phyloP scores from a whole-genome alignment of 2,888 invertebrate genomes.

The Ypsolopha scabrella region DNA sequence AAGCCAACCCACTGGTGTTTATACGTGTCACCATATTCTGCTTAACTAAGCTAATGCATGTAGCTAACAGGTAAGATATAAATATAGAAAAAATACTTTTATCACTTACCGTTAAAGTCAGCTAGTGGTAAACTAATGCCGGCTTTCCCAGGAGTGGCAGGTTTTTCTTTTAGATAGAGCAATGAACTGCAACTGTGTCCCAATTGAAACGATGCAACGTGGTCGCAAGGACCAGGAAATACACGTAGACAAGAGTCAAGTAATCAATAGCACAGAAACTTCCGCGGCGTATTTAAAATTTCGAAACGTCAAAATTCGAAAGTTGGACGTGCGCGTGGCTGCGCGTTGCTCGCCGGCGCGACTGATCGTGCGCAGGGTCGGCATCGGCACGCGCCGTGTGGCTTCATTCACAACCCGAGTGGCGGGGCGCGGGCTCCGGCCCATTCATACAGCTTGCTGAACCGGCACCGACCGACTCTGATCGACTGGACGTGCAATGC shows the following conservation, averaged over 20 bases:
- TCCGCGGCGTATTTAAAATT: constrained; percentile 40
- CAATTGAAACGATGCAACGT: constrained; percentile 7
- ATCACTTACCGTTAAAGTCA: constrained; percentile 53
- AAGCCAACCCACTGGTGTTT: constrained; percentile 50
- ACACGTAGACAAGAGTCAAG: constrained; percentile 22
- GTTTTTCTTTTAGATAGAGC: constrained; percentile 20
- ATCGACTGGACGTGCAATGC: constrained; percentile 19
- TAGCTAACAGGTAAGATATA: constrained; percentile 21
- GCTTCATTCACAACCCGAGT: constrained; percentile 63
- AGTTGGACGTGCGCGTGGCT: constrained; percentile 47
- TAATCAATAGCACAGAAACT: constrained; percentile 18
- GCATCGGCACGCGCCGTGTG: constrained; percentile 60
- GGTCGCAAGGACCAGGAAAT: constrained; percentile 10
- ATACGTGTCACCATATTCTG: constrained; percentile 46
- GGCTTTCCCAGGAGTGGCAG: constrained; percentile 38
- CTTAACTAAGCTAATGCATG: too few relatives aligned
- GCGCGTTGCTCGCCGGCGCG: constrained; percentile 55
- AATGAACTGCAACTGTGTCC: constrained; percentile 12
- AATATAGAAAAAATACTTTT: constrained; percentile 35
- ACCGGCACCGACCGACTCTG: constrained; percentile 12
- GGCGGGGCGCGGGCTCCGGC: constrained; percentile 43
- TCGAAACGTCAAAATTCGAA: constrained; percentile 43
- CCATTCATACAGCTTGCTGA: constrained; percentile 41
- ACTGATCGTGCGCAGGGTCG: constrained; percentile 36
- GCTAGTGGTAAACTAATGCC: constrained; percentile 32